Evolutionary conservation across 2,113 vertebrate genomes (phyloP).

Genomic region (human): GRCh38 chr12:94646001-94646500

Average conservation of each 20-base stretch:
- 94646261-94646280: neutral
- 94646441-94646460: too few species aligned
- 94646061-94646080: neutral
- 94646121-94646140: neutral
- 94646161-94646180: neutral
- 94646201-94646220: neutral
- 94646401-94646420: neutral
- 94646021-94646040: neutral
- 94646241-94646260: neutral
- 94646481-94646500: too few species aligned
- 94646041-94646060: neutral
- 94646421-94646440: neutral
- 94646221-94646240: neutral
- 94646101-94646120: neutral
- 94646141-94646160: neutral
- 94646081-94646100: neutral
- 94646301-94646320: neutral
- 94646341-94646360: neutral
- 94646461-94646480: too few species aligned
- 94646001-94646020: neutral
- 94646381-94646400: neutral
- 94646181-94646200: neutral
- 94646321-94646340: neutral
- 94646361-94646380: neutral
- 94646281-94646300: neutral